Evolutionary conservation across 1,140 invertebrate genomes (phyloP).

Genomic region (Aphis gossypii): DNA sequence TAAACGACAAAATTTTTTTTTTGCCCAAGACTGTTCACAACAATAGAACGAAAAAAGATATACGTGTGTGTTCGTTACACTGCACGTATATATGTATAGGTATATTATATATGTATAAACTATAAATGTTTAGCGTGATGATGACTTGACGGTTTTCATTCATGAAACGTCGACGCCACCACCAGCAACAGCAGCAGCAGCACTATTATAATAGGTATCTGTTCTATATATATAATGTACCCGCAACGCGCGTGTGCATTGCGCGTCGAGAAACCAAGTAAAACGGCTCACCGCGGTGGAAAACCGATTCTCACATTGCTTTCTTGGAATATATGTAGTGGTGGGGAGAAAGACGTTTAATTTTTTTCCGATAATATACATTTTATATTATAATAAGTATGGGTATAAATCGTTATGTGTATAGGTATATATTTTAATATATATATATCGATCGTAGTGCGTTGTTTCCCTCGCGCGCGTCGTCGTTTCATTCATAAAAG

Average conservation of each 20-base stretch:
- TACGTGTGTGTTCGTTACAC: not conserved
- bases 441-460: not conserved
- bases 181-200: not conserved
- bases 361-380: constrained; percentile 29
- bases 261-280: not conserved
- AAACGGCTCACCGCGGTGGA: not conserved
- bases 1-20: constrained; percentile 44
- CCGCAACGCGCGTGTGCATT: not conserved
- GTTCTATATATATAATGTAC: not conserved
- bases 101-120: not conserved
- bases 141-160: constrained; percentile 56
- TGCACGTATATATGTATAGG: constrained; percentile 15
- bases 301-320: constrained; percentile 39
- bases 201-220: not conserved
- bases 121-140: constrained; percentile 37
- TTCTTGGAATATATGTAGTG: not conserved
- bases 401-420: constrained; percentile 9
- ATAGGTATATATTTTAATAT: not conserved
- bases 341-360: not conserved
- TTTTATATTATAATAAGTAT: constrained; percentile 19
- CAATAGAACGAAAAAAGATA: constrained; percentile 28
- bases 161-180: constrained; percentile 54
- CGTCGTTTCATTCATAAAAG: constrained; percentile 52
- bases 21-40: not conserved
- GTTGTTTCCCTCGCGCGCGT: constrained; percentile 33